These are phyloP conservation scores for Podiceps cristatus DNA, from an alignment of 2,113 vertebrate species.

Conservation along the genomic window DNA sequence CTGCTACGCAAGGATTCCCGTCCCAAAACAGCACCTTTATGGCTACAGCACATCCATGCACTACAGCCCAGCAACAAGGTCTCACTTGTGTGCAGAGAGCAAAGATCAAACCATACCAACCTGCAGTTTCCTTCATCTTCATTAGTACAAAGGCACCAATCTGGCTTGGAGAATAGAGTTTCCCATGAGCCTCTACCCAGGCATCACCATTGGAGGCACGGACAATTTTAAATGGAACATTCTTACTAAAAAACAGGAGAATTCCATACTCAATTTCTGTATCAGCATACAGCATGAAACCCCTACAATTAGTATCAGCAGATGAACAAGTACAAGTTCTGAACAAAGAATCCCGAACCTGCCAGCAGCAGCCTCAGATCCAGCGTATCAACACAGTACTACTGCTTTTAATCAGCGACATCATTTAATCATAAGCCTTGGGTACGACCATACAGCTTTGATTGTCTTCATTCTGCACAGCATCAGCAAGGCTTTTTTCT, in stretches of 20 bases:
- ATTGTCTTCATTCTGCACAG: background rate
- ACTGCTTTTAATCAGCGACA: background rate
- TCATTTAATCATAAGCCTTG: background rate
- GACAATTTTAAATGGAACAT: constrained; percentile 95
- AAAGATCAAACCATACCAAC: constrained; percentile 65
- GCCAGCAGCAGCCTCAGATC: background rate
- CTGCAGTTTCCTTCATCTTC: constrained; percentile 99
- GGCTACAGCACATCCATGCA: background rate
- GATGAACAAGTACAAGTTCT: rapidly evolving
- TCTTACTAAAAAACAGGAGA: constrained; percentile 83
- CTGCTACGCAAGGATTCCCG: background rate
- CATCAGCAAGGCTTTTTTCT: background rate
- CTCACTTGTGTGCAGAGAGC: rapidly evolving
- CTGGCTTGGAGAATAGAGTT: constrained; percentile 97
- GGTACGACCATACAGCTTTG: background rate
- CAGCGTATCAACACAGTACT: background rate
- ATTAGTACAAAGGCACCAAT: constrained; percentile 94
- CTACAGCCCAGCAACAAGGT: background rate
- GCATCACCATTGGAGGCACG: constrained; percentile 97
- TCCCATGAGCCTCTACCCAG: constrained; percentile 97
- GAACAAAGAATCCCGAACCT: background rate
- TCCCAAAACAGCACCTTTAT: rapidly evolving
- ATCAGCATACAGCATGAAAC: background rate
- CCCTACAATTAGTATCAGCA: background rate
- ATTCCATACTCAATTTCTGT: background rate